Percentiles rank a stretch among this genome's conserved stretches.
Evolutionary conservation across 2,888 invertebrate species (phyloP).

Genomic region (Dinocampus coccinellae): DNA sequence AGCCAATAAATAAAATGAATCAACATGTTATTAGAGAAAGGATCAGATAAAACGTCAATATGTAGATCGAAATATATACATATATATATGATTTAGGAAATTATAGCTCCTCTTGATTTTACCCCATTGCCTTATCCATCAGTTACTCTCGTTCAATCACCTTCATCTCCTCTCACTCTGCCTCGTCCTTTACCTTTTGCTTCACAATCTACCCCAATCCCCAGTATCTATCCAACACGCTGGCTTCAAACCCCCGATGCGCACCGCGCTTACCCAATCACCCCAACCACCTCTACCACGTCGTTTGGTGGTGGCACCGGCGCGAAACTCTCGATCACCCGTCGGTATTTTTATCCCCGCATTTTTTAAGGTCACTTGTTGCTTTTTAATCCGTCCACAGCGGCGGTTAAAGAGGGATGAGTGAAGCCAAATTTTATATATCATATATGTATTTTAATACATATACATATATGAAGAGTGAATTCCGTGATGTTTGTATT

Average conservation of each 20-base stretch:
- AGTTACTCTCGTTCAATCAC: conserved; percentile 14
- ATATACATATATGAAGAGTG: background rate
- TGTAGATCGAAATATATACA: conserved; percentile 24
- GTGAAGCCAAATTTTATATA: conserved; percentile 34
- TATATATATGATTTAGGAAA: conserved; percentile 46
- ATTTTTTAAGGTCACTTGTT: conserved; percentile 69
- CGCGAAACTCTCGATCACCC: conserved; percentile 64
- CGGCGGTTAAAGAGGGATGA: conserved; percentile 45
- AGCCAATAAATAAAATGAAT: background rate
- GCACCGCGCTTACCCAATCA: conserved; percentile 45
- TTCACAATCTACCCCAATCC: background rate
- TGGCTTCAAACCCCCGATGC: conserved; percentile 39
- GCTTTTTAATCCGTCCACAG: conserved; percentile 64
- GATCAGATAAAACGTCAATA: conserved; percentile 11
- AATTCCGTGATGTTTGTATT: background rate
- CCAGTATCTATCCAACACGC: conserved; percentile 28
- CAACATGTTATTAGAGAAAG: conserved; percentile 19
- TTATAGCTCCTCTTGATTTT: conserved; percentile 40
- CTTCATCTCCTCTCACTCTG: too few species aligned
- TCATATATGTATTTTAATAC: background rate
- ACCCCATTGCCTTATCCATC: conserved; percentile 21
- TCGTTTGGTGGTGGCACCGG: conserved; percentile 46
- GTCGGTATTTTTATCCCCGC: conserved; percentile 64
- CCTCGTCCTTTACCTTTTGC: conserved; percentile 3
- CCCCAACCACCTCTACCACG: conserved; percentile 32